These are phyloP conservation scores for Abscondita cerata DNA, from an alignment of 2,888 invertebrate genomes.

Conservation along the genomic window DNA sequence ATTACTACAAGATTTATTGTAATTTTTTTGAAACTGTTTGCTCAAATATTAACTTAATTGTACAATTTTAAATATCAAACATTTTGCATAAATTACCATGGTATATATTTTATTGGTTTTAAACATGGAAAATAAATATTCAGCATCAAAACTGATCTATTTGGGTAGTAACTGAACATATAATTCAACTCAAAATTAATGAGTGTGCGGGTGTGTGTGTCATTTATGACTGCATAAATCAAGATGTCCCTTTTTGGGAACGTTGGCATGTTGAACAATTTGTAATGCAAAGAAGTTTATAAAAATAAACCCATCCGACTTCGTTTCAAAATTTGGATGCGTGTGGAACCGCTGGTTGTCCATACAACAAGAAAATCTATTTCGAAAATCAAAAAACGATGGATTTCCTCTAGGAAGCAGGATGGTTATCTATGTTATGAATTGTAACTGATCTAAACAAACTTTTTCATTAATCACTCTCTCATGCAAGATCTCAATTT, in stretches of 20 bases:
- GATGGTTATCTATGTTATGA: too few relatives aligned
- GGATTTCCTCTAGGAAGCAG: too few relatives aligned
- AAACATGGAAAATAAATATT: background rate
- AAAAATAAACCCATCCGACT: background rate
- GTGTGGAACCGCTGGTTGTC: background rate
- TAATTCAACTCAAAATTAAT: too few relatives aligned
- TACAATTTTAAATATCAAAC: background rate
- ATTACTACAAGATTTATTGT: too few relatives aligned
- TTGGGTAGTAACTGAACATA: background rate
- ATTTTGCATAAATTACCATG: background rate
- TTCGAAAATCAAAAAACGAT: too few relatives aligned
- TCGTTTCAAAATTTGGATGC: background rate
- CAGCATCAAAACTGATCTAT: background rate
- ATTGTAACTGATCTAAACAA: too few relatives aligned
- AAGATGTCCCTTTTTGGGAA: background rate
- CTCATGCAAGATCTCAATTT: too few relatives aligned
- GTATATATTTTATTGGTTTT: background rate
- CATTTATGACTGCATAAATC: too few relatives aligned
- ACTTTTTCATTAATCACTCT: background rate
- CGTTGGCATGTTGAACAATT: background rate
- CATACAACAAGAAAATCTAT: background rate
- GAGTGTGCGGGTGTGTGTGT: too few relatives aligned
- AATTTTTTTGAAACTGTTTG: too few relatives aligned
- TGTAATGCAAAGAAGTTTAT: background rate
- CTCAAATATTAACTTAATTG: too few relatives aligned